Conservation (phyloP, 2,797 vertebrate genomes). For the Aplochiton taeniatus region DNA sequence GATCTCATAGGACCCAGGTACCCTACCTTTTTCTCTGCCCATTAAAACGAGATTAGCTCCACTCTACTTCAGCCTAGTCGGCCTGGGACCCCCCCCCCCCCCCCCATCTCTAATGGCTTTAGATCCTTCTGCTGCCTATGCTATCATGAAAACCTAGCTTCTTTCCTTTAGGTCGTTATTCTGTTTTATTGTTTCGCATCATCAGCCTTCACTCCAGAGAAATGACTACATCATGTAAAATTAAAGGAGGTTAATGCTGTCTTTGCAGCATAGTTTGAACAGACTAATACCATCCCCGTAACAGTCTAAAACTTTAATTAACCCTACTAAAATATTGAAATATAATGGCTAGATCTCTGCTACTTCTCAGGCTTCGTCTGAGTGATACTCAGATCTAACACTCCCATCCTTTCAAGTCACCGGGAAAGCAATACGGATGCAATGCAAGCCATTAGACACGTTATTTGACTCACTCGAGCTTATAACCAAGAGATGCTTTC, state of each 20-base stretch:
- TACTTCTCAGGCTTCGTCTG: constrained; percentile 75
- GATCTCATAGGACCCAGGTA: constrained; percentile 25
- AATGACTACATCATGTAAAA: background rate
- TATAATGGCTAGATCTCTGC: constrained; percentile 51
- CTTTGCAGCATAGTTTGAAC: constrained; percentile 55
- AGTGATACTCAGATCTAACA: constrained; percentile 53
- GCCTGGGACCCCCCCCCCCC: background rate
- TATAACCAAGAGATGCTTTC: constrained; percentile 51
- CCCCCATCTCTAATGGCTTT: background rate
- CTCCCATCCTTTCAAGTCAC: constrained; percentile 54
- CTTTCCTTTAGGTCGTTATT: too few relatives aligned
- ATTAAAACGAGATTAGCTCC: constrained; percentile 40
- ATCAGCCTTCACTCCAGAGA: background rate
- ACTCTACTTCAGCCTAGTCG: constrained; percentile 23
- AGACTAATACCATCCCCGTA: too few relatives aligned
- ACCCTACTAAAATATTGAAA: constrained; percentile 3
- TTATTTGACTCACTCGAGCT: constrained; percentile 47
- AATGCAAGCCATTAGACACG: constrained; percentile 74
- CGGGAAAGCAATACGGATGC: constrained; percentile 80
- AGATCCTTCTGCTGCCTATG: constrained; percentile 5
- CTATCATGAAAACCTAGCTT: background rate
- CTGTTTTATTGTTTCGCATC: background rate
- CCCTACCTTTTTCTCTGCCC: constrained; percentile 40
- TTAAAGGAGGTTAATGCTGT: constrained; percentile 39
- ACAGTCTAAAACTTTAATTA: too few relatives aligned